These are phyloP conservation scores for Epirrhoe alternata DNA, from an alignment of 2,888 invertebrate species.

Conservation along the genomic window DNA sequence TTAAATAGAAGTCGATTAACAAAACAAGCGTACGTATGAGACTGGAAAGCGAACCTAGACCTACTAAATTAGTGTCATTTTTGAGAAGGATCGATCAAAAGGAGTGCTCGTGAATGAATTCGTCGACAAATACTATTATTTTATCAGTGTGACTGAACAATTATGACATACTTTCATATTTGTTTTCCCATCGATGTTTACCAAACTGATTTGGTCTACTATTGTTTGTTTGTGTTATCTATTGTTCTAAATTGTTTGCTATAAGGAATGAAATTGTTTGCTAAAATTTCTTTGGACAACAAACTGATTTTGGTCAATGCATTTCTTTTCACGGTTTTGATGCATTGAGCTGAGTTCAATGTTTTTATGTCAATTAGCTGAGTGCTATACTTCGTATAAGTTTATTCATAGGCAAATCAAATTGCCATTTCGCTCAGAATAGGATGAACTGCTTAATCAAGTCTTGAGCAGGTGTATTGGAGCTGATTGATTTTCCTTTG, in stretches of 20 bases:
- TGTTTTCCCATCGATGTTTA: conserved; percentile 18
- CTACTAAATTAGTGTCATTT: no score
- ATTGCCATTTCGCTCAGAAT: background rate
- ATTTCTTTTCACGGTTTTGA: background rate
- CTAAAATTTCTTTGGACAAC: conserved; percentile 16
- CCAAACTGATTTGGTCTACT: conserved; percentile 2
- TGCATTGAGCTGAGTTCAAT: no score
- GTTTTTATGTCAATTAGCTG: no score
- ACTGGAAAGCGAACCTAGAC: no score
- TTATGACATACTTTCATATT: conserved; percentile 18
- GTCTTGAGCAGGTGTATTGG: conserved; percentile 7
- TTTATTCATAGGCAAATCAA: no score
- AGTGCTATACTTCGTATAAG: no score
- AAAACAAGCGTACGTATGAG: no score
- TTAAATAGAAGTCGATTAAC: no score
- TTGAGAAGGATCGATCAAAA: no score
- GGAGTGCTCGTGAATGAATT: no score
- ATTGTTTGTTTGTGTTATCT: conserved; percentile 17
- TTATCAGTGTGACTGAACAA: background rate
- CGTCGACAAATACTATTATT: no score
- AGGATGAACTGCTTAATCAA: background rate
- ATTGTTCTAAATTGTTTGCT: conserved; percentile 27
- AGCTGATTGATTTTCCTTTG: conserved; percentile 45
- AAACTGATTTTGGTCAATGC: conserved; percentile 3
- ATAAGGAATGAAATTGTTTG: no score